phyloP scores from a whole-genome alignment of 2,113 vertebrate genomes.

The Hippocampus barbouri region DNA sequence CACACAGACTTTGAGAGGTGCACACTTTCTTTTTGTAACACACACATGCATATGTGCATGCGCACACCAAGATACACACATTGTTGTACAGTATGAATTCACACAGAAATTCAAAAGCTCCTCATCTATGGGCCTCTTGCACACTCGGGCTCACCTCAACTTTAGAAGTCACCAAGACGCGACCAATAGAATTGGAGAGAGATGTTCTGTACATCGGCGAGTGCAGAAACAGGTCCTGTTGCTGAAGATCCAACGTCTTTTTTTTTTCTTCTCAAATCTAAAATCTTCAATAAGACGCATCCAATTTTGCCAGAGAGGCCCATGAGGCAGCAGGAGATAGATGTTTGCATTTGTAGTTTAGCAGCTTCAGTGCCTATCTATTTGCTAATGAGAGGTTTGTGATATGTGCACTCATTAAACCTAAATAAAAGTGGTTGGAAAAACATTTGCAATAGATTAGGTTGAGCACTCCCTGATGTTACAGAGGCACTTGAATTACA shows the following conservation, averaged over 20 bases:
- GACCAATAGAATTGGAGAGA: slow-evolving; percentile 23
- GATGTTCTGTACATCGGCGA: slow-evolving; percentile 36
- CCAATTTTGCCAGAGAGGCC: slow-evolving; percentile 25
- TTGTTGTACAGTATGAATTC: not conserved
- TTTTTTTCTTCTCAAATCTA: slow-evolving; percentile 33
- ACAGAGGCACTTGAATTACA: slow-evolving; percentile 14
- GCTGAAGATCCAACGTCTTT: slow-evolving; percentile 23
- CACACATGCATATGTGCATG: slow-evolving; percentile 10
- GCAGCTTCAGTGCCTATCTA: slow-evolving; percentile 17
- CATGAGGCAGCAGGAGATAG: slow-evolving; percentile 32
- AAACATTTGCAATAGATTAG: slow-evolving; percentile 16
- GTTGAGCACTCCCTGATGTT: slow-evolving; percentile 2
- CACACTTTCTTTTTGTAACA: slow-evolving; percentile 32
- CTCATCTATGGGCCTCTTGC: slow-evolving; percentile 62
- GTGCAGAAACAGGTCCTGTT: slow-evolving; percentile 31
- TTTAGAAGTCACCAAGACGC: slow-evolving; percentile 51
- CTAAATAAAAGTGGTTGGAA: slow-evolving; percentile 21
- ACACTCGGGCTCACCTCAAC: slow-evolving; percentile 62
- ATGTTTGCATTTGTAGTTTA: slow-evolving; percentile 33
- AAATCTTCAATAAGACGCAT: slow-evolving; percentile 39
- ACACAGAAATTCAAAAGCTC: slow-evolving; percentile 19
- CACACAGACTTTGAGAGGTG: slow-evolving; percentile 48
- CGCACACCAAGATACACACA: slow-evolving; percentile 15
- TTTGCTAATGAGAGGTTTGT: slow-evolving; percentile 18
- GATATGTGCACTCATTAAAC: slow-evolving; percentile 24